phyloP scores from a whole-genome alignment of 2,113 vertebrate genomes.

The Pollimyrus isidori region DNA sequence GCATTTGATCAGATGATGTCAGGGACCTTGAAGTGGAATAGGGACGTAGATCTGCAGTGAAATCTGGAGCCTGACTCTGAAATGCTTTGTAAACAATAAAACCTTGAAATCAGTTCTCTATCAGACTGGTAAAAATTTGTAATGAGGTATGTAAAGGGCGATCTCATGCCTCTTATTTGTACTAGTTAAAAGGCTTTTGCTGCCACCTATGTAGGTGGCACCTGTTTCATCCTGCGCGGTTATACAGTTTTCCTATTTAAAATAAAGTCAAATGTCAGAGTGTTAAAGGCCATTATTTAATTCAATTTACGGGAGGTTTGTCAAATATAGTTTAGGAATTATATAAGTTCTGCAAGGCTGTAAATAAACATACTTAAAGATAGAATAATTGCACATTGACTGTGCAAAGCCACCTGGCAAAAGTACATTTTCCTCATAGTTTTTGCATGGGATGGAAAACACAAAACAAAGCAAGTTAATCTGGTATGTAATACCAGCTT shows the following conservation, averaged over 20 bases:
- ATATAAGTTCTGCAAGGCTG: not conserved
- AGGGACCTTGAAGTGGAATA: too few species aligned
- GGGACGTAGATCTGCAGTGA: too few species aligned
- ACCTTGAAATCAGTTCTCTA: too few species aligned
- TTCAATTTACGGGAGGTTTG: not conserved
- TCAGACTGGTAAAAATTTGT: too few species aligned
- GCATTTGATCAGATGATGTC: too few species aligned
- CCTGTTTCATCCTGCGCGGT: not conserved
- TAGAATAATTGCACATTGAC: too few species aligned
- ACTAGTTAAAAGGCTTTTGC: too few species aligned
- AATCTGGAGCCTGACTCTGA: too few species aligned
- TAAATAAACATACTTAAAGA: not conserved
- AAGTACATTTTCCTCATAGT: conserved; percentile 6
- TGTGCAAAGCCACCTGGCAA: not conserved
- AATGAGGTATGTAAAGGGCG: too few species aligned
- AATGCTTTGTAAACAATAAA: too few species aligned
- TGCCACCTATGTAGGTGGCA: not conserved
- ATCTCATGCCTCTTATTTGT: too few species aligned
- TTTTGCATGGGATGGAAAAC: not conserved
- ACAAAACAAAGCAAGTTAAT: not conserved
- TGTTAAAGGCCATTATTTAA: not conserved
- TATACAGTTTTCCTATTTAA: not conserved
- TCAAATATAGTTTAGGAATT: not conserved
- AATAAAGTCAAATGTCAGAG: not conserved
- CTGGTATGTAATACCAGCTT: not conserved